These are phyloP conservation scores for Pseudochirops cupreus DNA, from an alignment of 2,797 vertebrate species.

Conservation along the genomic window DNA sequence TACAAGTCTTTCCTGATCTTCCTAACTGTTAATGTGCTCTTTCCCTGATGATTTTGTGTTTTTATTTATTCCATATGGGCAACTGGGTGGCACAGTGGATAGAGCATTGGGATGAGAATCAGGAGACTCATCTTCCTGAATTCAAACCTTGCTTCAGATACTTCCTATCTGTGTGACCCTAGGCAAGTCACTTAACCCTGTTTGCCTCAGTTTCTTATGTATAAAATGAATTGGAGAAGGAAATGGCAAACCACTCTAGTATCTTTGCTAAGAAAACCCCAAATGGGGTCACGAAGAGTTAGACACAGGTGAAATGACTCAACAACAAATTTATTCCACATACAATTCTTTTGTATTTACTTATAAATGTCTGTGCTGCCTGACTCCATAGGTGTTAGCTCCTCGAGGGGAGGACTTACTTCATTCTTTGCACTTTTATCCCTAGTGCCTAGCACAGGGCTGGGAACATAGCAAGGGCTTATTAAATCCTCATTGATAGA, in stretches of 20 bases:
- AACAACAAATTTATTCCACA: not conserved
- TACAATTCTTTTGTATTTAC: not conserved
- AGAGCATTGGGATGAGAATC: no score
- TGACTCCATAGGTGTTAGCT: not conserved
- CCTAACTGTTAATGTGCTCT: no score
- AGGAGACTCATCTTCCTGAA: not conserved
- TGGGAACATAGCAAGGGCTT: not conserved
- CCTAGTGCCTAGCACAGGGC: not conserved
- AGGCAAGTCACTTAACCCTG: not conserved
- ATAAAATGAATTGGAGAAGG: not conserved
- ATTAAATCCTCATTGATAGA: not conserved
- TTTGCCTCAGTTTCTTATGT: not conserved
- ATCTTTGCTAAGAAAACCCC: not conserved
- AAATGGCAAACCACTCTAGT: not conserved
- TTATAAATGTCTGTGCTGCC: not conserved
- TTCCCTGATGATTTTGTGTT: no score
- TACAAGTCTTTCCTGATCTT: not conserved
- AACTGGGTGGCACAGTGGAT: no score
- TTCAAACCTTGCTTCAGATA: not conserved
- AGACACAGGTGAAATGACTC: not conserved
- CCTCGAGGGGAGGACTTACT: not conserved
- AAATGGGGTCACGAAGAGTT: not conserved
- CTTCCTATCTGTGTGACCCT: not conserved
- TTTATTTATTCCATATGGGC: no score
- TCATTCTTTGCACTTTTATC: not conserved